Percentiles rank a stretch among this genome's conserved stretches.
Evolutionary conservation across 2,797 vertebrate species (phyloP).

Genomic region (Crocodylus rhombifer): DNA sequence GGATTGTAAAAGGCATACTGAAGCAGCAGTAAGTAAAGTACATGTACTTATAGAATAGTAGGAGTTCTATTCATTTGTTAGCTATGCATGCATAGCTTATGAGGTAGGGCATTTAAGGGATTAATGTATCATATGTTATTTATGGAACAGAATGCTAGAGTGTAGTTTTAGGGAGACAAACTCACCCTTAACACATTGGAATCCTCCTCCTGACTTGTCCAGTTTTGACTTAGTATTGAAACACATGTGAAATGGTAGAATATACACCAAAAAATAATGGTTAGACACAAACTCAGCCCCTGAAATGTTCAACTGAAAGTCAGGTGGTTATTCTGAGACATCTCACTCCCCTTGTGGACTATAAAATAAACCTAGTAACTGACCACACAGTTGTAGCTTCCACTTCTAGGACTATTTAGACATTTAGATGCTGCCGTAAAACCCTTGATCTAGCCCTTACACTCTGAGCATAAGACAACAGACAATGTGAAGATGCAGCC

Average conservation of each 20-base stretch:
- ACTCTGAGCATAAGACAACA: not conserved
- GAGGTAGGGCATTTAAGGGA: not conserved
- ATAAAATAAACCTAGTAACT: too few species aligned
- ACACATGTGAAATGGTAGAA: too few species aligned
- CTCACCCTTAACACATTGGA: not conserved
- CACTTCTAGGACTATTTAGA: too few species aligned
- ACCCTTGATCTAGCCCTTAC: not conserved
- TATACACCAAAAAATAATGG: too few species aligned
- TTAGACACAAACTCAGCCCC: accelerated
- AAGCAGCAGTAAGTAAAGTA: conserved; percentile 24
- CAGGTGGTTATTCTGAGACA: too few species aligned
- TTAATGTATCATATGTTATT: not conserved
- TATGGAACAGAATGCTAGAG: not conserved
- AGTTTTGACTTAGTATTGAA: too few species aligned
- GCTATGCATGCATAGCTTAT: not conserved
- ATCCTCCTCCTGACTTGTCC: not conserved
- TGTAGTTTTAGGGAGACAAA: not conserved
- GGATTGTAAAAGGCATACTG: conserved; percentile 18
- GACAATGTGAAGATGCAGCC: not conserved
- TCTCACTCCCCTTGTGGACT: too few species aligned
- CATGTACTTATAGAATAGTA: not conserved
- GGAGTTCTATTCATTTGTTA: not conserved
- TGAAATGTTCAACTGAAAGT: not conserved
- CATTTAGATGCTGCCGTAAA: not conserved
- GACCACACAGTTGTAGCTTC: too few species aligned